These are phyloP conservation scores for Gibbula magus DNA, from an alignment of 2,888 invertebrate genomes.

Conservation along the genomic window DNA sequence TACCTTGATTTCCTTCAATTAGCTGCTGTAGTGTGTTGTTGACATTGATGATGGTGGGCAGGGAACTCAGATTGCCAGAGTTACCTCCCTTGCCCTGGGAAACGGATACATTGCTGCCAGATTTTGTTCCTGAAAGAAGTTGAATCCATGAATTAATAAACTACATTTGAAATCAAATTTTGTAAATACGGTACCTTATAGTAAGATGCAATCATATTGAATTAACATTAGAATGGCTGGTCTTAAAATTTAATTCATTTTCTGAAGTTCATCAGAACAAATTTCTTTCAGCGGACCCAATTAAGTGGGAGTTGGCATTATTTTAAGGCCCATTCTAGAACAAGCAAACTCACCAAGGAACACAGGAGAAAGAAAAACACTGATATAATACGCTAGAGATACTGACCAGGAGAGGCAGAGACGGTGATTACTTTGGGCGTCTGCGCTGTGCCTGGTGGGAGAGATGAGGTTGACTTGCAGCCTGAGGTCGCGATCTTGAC, in stretches of 20 bases:
- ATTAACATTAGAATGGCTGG: no score
- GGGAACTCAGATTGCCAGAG: conserved; percentile 52
- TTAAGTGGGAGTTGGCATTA: no score
- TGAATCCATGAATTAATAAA: no score
- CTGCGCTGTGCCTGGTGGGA: conserved; percentile 40
- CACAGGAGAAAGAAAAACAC: not conserved
- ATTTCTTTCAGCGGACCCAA: no score
- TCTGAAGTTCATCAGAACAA: no score
- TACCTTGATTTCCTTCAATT: conserved; percentile 72
- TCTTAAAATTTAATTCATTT: no score
- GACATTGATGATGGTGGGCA: conserved; percentile 69
- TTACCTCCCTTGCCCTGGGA: conserved; percentile 13
- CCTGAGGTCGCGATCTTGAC: conserved; percentile 49
- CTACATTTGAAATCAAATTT: no score
- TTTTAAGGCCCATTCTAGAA: no score
- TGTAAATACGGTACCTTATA: no score
- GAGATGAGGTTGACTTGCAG: conserved; percentile 44
- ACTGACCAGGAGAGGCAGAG: conserved; percentile 50
- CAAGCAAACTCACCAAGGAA: no score
- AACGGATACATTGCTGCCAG: conserved; percentile 5
- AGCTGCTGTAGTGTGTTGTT: conserved; percentile 72
- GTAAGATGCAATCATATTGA: no score
- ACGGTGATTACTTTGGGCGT: conserved; percentile 67
- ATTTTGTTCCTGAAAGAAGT: not conserved
- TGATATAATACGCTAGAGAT: conserved; percentile 40